A percentile compares a stretch with the other conserved stretches of the same genome.
Conservation (phyloP, 2,888 invertebrate genomes). For the Heliconius cydno region DNA sequence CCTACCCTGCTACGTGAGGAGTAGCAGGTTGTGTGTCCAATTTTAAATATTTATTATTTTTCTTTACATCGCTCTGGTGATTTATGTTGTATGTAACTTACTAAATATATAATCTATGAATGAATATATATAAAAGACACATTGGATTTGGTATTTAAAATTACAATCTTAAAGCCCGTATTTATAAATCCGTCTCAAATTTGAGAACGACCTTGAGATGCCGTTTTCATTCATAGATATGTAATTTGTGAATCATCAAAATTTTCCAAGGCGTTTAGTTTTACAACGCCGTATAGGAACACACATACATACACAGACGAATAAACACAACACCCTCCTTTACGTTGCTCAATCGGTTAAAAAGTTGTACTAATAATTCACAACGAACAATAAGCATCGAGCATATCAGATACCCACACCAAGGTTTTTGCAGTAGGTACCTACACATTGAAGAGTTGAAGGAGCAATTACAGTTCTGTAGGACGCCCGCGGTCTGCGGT, state of each 20-base stretch:
- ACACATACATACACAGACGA: no score
- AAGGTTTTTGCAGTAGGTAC: constrained; percentile 31
- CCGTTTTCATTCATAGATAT: no score
- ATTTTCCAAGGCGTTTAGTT: no score
- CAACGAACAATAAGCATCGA: constrained; percentile 5
- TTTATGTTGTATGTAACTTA: background rate
- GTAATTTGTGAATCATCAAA: no score
- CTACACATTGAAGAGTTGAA: constrained; percentile 46
- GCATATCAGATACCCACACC: constrained; percentile 24
- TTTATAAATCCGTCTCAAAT: no score
- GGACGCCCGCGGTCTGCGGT: constrained; percentile 64
- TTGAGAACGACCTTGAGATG: no score
- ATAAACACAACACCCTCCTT: no score
- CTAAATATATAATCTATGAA: background rate
- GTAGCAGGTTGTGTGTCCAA: no score
- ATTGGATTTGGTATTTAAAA: background rate
- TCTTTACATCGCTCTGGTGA: no score
- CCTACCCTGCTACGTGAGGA: no score
- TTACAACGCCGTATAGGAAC: no score
- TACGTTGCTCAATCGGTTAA: background rate
- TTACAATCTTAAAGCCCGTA: background rate
- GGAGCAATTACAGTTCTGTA: constrained; percentile 54
- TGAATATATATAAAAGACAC: background rate
- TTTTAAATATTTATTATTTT: no score
- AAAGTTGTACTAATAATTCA: background rate